Percentiles rank a stretch among this genome's conserved stretches.
Evolutionary conservation across 2,113 vertebrate species (phyloP).

Genomic region (Melanerpes aurifrons): DNA sequence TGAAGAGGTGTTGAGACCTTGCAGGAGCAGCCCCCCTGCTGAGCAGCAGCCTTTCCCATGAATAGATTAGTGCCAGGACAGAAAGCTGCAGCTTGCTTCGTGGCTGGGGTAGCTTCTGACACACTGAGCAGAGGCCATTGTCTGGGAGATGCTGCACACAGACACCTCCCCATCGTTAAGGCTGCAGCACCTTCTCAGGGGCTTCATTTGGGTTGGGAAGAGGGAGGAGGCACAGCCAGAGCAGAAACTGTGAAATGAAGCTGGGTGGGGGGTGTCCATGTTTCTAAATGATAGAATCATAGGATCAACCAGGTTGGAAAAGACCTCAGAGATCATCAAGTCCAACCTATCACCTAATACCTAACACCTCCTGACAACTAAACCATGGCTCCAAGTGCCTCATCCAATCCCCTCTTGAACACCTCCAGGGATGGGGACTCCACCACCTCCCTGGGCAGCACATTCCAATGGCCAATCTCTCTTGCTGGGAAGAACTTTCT

Average conservation of each 20-base stretch:
- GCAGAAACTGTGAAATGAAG: neutral
- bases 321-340: too few relatives aligned
- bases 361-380: too few relatives aligned
- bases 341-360: too few relatives aligned
- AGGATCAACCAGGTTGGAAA: too few relatives aligned
- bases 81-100: neutral
- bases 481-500: too few relatives aligned
- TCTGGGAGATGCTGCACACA: neutral
- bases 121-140: neutral
- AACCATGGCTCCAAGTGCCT: too few relatives aligned
- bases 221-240: neutral
- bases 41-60: neutral
- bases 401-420: too few relatives aligned
- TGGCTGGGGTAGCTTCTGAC: neutral
- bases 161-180: accelerated
- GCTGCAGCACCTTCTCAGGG: neutral
- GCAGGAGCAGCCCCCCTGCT: neutral
- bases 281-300: neutral
- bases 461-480: too few relatives aligned
- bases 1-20: neutral
- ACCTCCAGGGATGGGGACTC: too few relatives aligned
- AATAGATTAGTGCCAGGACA: neutral
- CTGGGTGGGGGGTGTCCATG: neutral
- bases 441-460: too few relatives aligned
- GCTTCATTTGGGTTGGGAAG: neutral